Percentiles rank a stretch among this genome's conserved stretches.
Evolutionary conservation across 2,113 vertebrate species (phyloP).

Genomic region (Turdus rufiventris): DNA sequence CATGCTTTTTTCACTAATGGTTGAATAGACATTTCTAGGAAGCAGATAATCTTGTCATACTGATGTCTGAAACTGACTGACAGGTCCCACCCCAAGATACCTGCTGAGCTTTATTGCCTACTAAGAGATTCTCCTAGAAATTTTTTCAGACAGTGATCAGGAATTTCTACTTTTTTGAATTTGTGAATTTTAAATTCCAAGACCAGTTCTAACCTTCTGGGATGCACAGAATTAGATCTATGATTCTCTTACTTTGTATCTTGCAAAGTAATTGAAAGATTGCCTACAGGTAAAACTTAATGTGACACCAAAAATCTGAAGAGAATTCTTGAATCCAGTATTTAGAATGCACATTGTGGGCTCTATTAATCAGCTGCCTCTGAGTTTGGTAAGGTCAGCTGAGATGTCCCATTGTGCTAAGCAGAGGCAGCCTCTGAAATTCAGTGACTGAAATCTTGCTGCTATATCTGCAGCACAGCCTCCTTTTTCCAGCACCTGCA

Average conservation of each 20-base stretch:
- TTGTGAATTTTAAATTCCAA: background rate
- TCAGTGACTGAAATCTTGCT: background rate
- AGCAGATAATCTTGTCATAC: background rate
- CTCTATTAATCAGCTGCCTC: background rate
- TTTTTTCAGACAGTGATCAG: background rate
- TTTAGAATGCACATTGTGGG: background rate
- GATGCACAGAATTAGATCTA: background rate
- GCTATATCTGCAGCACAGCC: background rate
- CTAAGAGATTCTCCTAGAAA: background rate
- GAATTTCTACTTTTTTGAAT: background rate
- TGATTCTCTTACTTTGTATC: background rate
- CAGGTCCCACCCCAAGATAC: background rate
- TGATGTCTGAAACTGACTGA: background rate
- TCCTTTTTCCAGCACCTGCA: background rate
- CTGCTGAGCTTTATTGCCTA: background rate
- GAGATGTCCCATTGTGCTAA: background rate
- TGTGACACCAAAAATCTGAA: background rate
- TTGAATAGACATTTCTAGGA: background rate
- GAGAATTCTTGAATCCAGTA: background rate
- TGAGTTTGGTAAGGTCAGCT: background rate
- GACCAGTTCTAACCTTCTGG: background rate
- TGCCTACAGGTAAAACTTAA: background rate
- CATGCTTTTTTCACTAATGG: background rate
- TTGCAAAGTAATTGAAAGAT: background rate
- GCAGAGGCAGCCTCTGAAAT: background rate